Conservation (phyloP, 2,888 invertebrate species). For the Cheilosia urbana region DNA sequence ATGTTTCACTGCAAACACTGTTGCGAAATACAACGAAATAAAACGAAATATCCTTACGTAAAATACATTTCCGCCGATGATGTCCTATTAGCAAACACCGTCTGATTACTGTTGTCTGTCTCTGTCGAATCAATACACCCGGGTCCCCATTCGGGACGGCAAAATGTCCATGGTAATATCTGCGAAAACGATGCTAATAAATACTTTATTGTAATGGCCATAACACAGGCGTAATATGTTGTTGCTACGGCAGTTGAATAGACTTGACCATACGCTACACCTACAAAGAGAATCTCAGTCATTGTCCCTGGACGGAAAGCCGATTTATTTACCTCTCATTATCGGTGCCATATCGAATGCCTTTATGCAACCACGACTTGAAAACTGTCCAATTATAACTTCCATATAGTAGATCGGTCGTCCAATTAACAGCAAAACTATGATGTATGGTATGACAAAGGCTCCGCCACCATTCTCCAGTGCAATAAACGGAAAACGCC, state of each 20-base stretch:
- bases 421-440: conserved; percentile 87
- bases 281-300: conserved; percentile 79
- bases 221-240: conserved; percentile 88
- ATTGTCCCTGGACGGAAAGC: background rate
- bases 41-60: conserved; percentile 78
- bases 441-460: conserved; percentile 88
- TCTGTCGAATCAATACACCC: conserved; percentile 80
- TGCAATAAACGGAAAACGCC: conserved; percentile 88
- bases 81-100: conserved; percentile 66
- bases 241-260: conserved; percentile 85
- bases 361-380: conserved; percentile 88
- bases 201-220: conserved; percentile 88
- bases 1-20: background rate
- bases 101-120: conserved; percentile 68
- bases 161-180: conserved; percentile 87
- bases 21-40: conserved; percentile 1
- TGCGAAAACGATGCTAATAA: conserved; percentile 86
- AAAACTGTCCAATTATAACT: conserved; percentile 89
- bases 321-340: conserved; percentile 86
- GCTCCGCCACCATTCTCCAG: conserved; percentile 88
- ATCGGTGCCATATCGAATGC: conserved; percentile 88
- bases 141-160: conserved; percentile 85
- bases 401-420: conserved; percentile 90
- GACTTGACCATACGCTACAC: conserved; percentile 86
- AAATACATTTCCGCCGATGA: conserved; percentile 84